Evolutionary conservation across 2,113 vertebrate species (phyloP).

Genomic region (Neomonachus schauinslandi): DNA sequence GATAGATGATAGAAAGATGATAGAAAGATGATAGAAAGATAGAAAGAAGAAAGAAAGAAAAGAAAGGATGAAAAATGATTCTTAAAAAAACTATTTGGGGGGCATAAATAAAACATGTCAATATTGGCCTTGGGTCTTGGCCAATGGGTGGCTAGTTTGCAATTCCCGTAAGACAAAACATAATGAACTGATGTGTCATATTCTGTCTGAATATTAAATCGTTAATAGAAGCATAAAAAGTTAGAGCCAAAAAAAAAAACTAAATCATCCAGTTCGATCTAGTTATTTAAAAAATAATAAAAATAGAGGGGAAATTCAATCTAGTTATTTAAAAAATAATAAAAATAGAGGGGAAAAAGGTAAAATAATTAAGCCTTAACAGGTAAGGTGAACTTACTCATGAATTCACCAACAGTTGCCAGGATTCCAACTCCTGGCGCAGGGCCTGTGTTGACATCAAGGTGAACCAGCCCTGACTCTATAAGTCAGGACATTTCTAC

Average conservation of each 20-base stretch:
- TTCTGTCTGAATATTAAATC: neutral
- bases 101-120: neutral
- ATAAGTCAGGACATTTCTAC: neutral
- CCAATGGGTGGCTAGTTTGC: neutral
- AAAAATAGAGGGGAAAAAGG: neutral
- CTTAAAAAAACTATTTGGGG: neutral
- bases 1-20: too few relatives aligned
- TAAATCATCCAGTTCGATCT: neutral
- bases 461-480: neutral
- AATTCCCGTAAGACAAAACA: neutral
- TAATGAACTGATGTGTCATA: neutral
- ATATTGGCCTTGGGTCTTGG: neutral
- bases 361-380: neutral
- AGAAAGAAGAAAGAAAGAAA: too few relatives aligned
- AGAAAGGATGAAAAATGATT: neutral
- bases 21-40: neutral
- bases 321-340: slow-evolving; percentile 1
- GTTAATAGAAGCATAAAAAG: neutral
- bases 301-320: neutral
- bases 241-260: neutral
- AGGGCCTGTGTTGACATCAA: neutral
- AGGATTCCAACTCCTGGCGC: neutral
- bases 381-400: neutral
- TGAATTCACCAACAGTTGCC: neutral
- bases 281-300: slow-evolving; percentile 12